Conservation (phyloP, 2,888 invertebrate genomes). For the Palloptera scutellata region DNA sequence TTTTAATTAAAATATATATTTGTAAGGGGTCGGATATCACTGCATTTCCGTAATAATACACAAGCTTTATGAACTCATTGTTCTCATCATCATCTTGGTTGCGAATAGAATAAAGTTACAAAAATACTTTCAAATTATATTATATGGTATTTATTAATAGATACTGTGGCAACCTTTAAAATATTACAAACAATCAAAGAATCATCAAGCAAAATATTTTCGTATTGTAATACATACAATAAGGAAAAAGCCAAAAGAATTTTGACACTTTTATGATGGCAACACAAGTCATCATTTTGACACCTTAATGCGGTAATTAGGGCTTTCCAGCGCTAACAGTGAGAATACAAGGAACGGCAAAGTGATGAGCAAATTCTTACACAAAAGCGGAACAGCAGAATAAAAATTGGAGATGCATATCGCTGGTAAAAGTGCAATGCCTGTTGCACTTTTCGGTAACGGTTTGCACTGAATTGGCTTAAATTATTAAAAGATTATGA, state of each 20-base stretch:
- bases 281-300: slow-evolving; percentile 42
- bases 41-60: no score
- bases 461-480: slow-evolving; percentile 58
- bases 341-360: slow-evolving; percentile 9
- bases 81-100: no score
- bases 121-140: no score
- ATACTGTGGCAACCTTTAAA: no score
- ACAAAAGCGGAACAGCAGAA: slow-evolving; percentile 37
- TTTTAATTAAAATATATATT: no score
- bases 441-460: slow-evolving; percentile 45
- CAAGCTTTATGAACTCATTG: no score
- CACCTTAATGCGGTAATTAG: slow-evolving; percentile 62
- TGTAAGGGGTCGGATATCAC: no score
- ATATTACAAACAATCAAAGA: no score
- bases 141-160: no score
- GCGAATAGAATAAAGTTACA: no score
- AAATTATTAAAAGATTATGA: slow-evolving; percentile 58
- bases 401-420: slow-evolving; percentile 33
- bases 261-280: slow-evolving; percentile 26
- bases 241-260: background rate
- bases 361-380: slow-evolving; percentile 55
- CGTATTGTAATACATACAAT: no score
- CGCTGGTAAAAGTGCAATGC: slow-evolving; percentile 44
- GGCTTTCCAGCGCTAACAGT: slow-evolving; percentile 48
- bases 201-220: no score